Conservation (phyloP, 2,113 vertebrate species). For the Lamprologus sp. region DNA sequence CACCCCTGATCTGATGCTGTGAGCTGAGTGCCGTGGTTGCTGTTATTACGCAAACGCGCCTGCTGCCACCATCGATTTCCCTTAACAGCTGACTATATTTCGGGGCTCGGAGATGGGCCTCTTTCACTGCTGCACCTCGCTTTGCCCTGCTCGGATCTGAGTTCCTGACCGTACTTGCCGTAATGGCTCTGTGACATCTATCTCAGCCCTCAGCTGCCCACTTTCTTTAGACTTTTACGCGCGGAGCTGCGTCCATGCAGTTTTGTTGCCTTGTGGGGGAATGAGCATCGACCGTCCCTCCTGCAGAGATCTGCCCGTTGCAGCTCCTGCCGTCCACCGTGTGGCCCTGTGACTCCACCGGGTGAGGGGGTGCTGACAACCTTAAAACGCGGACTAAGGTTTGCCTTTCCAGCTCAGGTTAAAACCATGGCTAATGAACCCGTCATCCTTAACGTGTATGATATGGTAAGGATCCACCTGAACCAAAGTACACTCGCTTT, state of each 20-base stretch:
- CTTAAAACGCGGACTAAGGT: slow-evolving; percentile 41
- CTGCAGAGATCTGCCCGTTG: background rate
- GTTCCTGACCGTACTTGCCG: background rate
- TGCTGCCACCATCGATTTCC: background rate
- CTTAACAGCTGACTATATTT: background rate
- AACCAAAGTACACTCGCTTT: background rate
- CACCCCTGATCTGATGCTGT: background rate
- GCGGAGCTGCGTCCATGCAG: background rate
- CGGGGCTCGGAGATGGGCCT: background rate
- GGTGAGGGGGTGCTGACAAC: slow-evolving; percentile 47
- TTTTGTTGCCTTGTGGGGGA: background rate
- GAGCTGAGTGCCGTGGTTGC: background rate
- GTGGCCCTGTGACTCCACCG: slow-evolving; percentile 29
- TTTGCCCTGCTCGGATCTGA: background rate
- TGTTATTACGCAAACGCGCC: background rate
- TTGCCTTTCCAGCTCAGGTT: slow-evolving; percentile 60
- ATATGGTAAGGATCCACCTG: slow-evolving; percentile 80
- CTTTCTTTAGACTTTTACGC: background rate
- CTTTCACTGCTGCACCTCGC: background rate
- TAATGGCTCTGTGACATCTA: background rate
- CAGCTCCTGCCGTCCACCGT: background rate
- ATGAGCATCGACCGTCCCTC: background rate
- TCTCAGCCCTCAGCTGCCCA: background rate
- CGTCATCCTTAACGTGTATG: slow-evolving; percentile 91
- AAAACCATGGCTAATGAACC: slow-evolving; percentile 90